These are phyloP conservation scores for Progne subis DNA, from an alignment of 2,113 vertebrate species.

Conservation along the genomic window DNA sequence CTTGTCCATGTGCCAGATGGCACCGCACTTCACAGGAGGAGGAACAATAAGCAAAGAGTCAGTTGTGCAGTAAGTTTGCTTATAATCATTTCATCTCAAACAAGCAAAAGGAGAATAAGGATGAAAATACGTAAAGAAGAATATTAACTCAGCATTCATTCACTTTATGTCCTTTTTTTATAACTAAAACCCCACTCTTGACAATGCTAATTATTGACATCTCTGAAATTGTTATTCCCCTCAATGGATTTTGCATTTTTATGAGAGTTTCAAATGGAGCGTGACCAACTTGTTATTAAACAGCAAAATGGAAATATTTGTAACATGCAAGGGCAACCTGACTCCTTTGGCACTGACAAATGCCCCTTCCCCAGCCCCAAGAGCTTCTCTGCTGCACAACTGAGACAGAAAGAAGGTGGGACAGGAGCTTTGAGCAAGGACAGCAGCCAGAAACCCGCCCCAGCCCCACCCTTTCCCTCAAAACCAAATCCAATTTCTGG, in stretches of 20 bases:
- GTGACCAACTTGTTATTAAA: background rate
- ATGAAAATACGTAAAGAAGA: background rate
- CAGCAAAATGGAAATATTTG: background rate
- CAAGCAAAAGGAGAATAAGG: slow-evolving; percentile 18
- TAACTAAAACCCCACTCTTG: background rate
- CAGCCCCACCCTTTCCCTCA: background rate
- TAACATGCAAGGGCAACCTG: background rate
- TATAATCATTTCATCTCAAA: slow-evolving; percentile 27
- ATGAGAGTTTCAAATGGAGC: background rate
- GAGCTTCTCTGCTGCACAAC: background rate
- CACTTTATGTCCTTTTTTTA: background rate
- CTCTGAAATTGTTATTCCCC: background rate
- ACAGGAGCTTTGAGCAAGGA: background rate
- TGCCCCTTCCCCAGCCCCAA: background rate
- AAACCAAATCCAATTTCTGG: background rate
- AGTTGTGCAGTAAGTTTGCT: slow-evolving; percentile 44
- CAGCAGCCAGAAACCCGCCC: background rate
- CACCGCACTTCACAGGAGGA: background rate
- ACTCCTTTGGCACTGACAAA: background rate
- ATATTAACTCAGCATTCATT: background rate
- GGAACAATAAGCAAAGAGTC: slow-evolving; percentile 53
- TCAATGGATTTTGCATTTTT: background rate
- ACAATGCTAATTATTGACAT: background rate
- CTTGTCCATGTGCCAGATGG: slow-evolving; percentile 65
- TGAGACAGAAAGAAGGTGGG: background rate